These are phyloP conservation scores for Acleris literana DNA, from an alignment of 2,888 invertebrate genomes.

Conservation along the genomic window DNA sequence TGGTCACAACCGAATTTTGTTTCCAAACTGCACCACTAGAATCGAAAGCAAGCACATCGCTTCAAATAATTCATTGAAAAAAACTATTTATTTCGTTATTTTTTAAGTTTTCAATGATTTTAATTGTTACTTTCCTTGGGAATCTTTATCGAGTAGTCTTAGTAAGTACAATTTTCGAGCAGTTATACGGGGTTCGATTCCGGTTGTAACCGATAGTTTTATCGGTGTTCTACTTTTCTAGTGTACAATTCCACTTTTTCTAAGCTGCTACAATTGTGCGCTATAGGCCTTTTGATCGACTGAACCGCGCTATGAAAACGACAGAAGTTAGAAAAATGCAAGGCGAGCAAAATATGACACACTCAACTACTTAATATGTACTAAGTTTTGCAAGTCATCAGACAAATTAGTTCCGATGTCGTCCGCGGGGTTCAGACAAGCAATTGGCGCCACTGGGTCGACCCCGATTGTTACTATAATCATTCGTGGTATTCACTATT, in stretches of 20 bases:
- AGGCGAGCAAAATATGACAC: no score
- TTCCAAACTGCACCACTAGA: constrained; percentile 22
- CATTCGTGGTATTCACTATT: constrained; percentile 66
- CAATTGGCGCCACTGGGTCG: constrained; percentile 42
- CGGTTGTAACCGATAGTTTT: constrained; percentile 19
- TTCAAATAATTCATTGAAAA: constrained; percentile 56
- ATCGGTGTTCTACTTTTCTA: constrained; percentile 59
- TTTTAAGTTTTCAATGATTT: constrained; percentile 81
- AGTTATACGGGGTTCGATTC: constrained; percentile 58
- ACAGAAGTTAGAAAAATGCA: not conserved
- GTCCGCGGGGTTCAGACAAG: constrained; percentile 5
- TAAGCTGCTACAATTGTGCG: constrained; percentile 55
- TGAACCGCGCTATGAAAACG: not conserved
- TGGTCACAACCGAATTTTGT: not conserved
- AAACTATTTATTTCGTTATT: constrained; percentile 81
- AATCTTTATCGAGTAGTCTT: constrained; percentile 78
- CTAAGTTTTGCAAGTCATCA: no score
- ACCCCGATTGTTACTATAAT: constrained; percentile 64
- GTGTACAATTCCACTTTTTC: constrained; percentile 74
- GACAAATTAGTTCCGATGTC: constrained; percentile 4
- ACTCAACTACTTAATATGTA: no score
- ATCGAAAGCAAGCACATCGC: constrained; percentile 54
- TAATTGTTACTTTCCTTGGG: constrained; percentile 81
- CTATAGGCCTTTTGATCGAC: constrained; percentile 19
- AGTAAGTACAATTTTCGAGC: constrained; percentile 65